Base-by-base conservation (phyloP, 2,888 invertebrate genomes). In the Teleogryllus oceanicus region DNA sequence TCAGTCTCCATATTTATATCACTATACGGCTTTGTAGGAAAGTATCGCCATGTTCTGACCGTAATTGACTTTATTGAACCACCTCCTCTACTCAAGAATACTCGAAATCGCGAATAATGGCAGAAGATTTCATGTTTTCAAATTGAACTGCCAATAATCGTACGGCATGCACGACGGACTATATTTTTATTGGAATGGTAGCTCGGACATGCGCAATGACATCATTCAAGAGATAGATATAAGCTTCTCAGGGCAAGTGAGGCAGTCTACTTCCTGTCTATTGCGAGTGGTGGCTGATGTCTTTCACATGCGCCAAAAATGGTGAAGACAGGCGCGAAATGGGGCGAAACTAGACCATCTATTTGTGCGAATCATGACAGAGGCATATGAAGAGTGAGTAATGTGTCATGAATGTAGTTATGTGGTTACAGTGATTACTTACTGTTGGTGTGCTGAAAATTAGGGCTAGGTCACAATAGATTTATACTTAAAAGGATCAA, bases 381-480 rank as follows among this genome's bases (percentile, higher is more conserved):
- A 94, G 92, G 92, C 92, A 92, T 93, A 92, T 93, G 94, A 95
- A 91, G 94, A 94, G 94, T 95, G 90, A 94, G 94, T 92, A 87
- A 83, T 83, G 85, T 86, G 84, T 78, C 79, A 81, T 78, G 81
- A 75, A 79, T 80, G 79, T 20, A 37, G 49, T 18, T 49, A 78
- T 20, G 24, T 49, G 49, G 75, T 78, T 74, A 62, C 78, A 49
- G 78, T 80, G 75, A 79, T 50, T 50, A 77, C 12, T 79, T 77
- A 80, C 80, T 80, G 81, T 81, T 80, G 80, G 78, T 79, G 80
- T 79, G 80, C 83, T 79, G 80, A 82, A 83, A 82, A 83, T 82
- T 81, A 83, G 83, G 84, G 83, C 83, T 83, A 81, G 83, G 83
- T 83, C 83, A 83, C 82, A 82, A 82, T 80, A 81, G 81, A 82